Evolutionary conservation across 2,113 vertebrate species (phyloP), one percentile per base, ranked within the genome.

Genomic region (Entomyzon cyanotis): DNA sequence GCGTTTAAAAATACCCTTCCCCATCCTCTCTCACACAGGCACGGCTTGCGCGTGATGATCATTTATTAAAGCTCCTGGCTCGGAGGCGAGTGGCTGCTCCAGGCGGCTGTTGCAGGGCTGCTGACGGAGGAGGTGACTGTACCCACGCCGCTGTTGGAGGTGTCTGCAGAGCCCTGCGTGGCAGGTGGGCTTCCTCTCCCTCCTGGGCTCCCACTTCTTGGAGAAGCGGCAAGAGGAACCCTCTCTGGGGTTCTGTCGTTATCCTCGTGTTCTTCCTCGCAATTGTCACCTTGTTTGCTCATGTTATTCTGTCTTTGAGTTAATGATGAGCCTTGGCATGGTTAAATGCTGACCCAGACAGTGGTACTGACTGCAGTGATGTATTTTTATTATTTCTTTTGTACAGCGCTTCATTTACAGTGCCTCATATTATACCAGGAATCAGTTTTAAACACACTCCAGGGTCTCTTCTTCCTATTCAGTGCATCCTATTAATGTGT

Each of bases 381-480:
- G 15, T 33, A 90, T 90, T 93, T 92, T 87, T 92, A 90, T 93
- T 94, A 67, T 92, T 93, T 68, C 83, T 84, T 95, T 94, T 96
- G 90, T 71, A 42, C 25, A 30, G 85, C 0, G 0, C 28, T 90
- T 92, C 90, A 84, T 93, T 87, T 95, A 44, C 79, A 75, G 65
- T 18, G 41, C 11, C 46, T 95, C 87, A 42, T 56, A 79, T 78
- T 92, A 64, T 31, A 84, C 37, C 44, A 3, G 79, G 90, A 89
- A 90, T 90, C 92, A 41, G 93, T 83, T 93, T 94, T 74, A 95
- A 94, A 93, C 94, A 84, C 92, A 77, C 93, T 89, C 93, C 44
- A 21, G 94, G 95, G 83, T 96, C 88, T 90, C 92, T 82, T 96
- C 94, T 96, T 96, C 92, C 93, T 93, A 92, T 95, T 97, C 94